Base-by-base conservation (phyloP, 1,140 invertebrate species). In the Notospermus geniculatus region DNA sequence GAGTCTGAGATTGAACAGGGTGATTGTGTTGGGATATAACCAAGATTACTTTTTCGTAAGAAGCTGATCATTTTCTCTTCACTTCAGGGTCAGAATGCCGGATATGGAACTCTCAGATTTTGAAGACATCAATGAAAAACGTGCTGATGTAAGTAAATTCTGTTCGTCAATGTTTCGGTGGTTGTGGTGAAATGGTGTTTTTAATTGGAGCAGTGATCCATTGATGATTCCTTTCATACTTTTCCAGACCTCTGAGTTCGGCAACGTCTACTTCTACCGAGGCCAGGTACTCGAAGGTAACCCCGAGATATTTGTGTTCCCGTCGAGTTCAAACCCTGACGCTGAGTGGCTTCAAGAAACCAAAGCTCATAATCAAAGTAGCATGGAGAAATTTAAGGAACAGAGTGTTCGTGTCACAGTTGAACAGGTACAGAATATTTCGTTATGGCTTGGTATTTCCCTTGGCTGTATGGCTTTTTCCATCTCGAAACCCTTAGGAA, bases 271-370 rank as follows among this genome's bases (percentile, higher is more conserved):
- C 71, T 90, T 87, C 72, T 92, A 91, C 75, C 89, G 89, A 11
- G 90, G 90, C 0, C 89, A 91, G 74, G 85, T 87, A 67, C 79
- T 92, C 1, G 88, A 86, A 74, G 90, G 90, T 5, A 86, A 86
- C 0, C 77, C 89, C 19, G 19, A 50, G n/a, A 23, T 50, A 50
- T 23, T 50, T 19, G 19, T 23, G 5, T 23, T 50, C n/a, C 19
- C n/a, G 9, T 36, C 32, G 13, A 85, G 86, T 45, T 84, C 85
- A 59, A 80, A 93, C 41, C 87, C 90, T 65, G 86, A 87, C 57
- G 90, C 88, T 2, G 86, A 88, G 64, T 94, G 91, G 91, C 80
- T 91, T 13, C 82, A 88, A 36, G 84, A 86, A 62, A 90, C 89
- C 9, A 89, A 90, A 77, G 86, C 57, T 41, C 56, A 72, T 54